Base-by-base conservation (phyloP, 2,797 vertebrate genomes). In the Pelodytes ibericus region DNA sequence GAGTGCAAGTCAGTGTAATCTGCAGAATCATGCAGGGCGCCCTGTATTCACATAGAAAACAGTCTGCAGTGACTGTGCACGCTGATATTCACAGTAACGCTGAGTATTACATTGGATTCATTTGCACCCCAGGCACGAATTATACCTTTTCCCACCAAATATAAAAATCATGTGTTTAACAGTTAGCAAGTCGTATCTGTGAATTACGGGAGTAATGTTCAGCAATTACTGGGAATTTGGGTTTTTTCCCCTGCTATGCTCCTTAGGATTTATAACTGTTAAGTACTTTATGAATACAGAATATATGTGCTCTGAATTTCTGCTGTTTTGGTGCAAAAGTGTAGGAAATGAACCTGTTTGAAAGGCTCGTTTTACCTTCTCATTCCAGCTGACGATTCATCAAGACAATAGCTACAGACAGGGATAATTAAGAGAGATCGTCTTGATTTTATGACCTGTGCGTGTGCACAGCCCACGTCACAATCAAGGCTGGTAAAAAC, bases 161-260 rank as follows among this genome's bases (percentile, higher is more conserved):
- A 51, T 67, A 67, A 39, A 71, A 39, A 71, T 77, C 67, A 31
- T 39, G 20, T 22, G 30, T 58, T 57, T 64, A 41, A 63, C 44
- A 30, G 41, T 51, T 27, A 67, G 44, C 15, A n/a, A 67, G 64
- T 53, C 68, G 56, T 56, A 30, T 24, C 49, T 4, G 67, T 64
- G 49, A 64, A 41, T 71, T 77, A 71, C 59, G 24, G 44, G 74
- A 57, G 30, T 18, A 27, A 44, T 44, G 49, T n/a, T 25, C n/a
- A 30, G 60, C 31, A 58, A 71, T 71, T 71, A 77, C 60, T 47
- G 26, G 16, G 60, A 44, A 62, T 47, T 65, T 44, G 63, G 74
- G 57, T 41, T 57, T 77, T 61, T 71, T 39, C 56, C 49, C 27
- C 66, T 74, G 72, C 31, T 44, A 29, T 44, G 47, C 57, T 39